Percentiles rank a stretch among this genome's conserved stretches.
These are phyloP conservation scores for Margarornis squamiger DNA, from an alignment of 2,797 vertebrate species.

Conservation along the genomic window DNA sequence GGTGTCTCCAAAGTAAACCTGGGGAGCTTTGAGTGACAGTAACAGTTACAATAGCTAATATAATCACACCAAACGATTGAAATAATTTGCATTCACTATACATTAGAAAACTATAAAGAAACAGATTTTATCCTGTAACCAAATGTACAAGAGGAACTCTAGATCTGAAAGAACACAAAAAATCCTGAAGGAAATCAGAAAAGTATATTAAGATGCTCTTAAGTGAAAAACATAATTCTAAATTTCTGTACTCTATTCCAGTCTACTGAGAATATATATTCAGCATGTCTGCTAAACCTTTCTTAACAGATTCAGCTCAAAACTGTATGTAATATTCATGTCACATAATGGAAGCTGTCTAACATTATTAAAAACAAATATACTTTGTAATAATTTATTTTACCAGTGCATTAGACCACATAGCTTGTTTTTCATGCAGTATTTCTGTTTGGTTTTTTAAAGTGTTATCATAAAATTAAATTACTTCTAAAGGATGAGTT, in stretches of 20 bases:
- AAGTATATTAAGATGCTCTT: background rate
- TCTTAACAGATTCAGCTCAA: constrained; percentile 12
- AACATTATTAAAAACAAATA: constrained; percentile 45
- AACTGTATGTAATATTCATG: background rate
- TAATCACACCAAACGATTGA: background rate
- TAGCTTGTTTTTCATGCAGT: background rate
- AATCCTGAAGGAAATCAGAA: background rate
- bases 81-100: background rate
- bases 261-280: background rate
- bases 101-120: background rate
- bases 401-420: background rate
- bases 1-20: background rate
- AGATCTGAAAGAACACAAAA: background rate
- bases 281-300: background rate
- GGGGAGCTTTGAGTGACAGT: background rate
- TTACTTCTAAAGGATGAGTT: background rate
- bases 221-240: background rate
- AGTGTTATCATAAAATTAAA: background rate
- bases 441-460: background rate
- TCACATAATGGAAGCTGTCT: background rate
- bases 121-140: background rate
- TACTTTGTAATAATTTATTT: constrained; percentile 1
- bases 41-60: background rate
- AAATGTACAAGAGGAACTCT: background rate
- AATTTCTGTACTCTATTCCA: background rate